Percentiles rank a stretch among this genome's conserved stretches.
Conservation (phyloP, 2,888 invertebrate species). For the Andrena bicolor region DNA sequence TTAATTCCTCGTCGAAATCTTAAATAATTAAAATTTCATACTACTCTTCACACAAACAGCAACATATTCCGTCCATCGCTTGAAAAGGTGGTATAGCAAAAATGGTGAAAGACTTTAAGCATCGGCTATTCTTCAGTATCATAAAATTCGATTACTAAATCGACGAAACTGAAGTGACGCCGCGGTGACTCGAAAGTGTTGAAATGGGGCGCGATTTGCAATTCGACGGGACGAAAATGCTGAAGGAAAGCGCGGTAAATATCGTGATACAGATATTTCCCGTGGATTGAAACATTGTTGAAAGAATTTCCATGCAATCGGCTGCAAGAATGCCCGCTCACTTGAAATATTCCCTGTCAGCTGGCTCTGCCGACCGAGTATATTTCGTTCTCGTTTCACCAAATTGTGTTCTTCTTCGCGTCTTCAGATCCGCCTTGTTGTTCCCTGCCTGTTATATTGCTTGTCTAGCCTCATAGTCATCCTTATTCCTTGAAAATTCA, state of each 20-base stretch:
- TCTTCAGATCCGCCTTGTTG: conserved; percentile 29
- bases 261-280: conserved; percentile 2
- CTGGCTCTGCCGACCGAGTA: conserved; percentile 3
- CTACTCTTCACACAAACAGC: too few species aligned
- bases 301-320: conserved; percentile 42
- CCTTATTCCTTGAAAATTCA: conserved; percentile 35
- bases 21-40: too few species aligned
- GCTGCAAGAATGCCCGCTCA: background rate
- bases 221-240: background rate
- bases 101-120: too few species aligned
- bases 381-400: conserved; percentile 38
- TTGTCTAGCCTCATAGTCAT: conserved; percentile 37
- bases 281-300: conserved; percentile 41
- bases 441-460: conserved; percentile 51
- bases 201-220: background rate
- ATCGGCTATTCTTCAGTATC: too few species aligned
- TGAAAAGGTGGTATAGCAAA: too few species aligned
- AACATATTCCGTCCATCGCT: too few species aligned
- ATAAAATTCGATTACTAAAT: too few species aligned
- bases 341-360: conserved; percentile 50
- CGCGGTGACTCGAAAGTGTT: background rate
- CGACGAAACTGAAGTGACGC: too few species aligned
- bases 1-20: too few species aligned
- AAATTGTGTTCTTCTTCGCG: conserved; percentile 52
- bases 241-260: background rate